phyloP scores from a whole-genome alignment of 2,797 vertebrate genomes.

The Aselliscus stoliczkanus region DNA sequence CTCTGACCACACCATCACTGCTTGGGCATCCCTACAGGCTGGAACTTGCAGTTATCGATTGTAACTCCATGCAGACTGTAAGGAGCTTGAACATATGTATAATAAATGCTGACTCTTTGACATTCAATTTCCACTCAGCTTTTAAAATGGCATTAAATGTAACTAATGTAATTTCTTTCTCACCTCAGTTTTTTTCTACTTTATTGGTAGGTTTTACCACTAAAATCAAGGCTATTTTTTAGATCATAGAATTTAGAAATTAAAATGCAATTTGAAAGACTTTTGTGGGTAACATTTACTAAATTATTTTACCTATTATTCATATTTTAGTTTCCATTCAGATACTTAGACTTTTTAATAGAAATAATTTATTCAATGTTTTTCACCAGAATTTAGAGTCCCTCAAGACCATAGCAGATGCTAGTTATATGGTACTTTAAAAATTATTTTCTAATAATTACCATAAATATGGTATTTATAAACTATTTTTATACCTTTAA shows the following conservation, averaged over 20 bases:
- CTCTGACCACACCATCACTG: neutral
- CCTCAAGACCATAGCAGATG: neutral
- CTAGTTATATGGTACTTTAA: neutral
- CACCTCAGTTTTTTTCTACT: slow-evolving; percentile 3
- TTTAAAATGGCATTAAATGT: slow-evolving; percentile 33
- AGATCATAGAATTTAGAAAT: neutral
- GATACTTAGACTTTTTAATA: neutral
- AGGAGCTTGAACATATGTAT: slow-evolving; percentile 14
- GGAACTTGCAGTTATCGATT: too few species aligned
- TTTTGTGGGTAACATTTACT: neutral
- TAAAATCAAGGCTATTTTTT: slow-evolving; percentile 22
- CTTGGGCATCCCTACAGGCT: neutral
- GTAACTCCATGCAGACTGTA: neutral
- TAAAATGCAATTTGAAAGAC: slow-evolving; percentile 1
- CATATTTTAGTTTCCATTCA: neutral
- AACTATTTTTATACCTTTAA: neutral
- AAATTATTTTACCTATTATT: slow-evolving; percentile 3
- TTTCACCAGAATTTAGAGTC: neutral
- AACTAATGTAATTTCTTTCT: neutral
- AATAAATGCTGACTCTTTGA: slow-evolving; percentile 45
- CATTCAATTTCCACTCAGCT: slow-evolving; percentile 50
- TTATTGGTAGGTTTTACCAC: slow-evolving; percentile 16
- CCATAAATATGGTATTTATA: neutral
- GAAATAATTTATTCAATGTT: neutral
- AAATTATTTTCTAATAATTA: neutral